These are phyloP conservation scores for Leuciscus idus DNA, from an alignment of 2,113 vertebrate genomes.

Conservation along the genomic window DNA sequence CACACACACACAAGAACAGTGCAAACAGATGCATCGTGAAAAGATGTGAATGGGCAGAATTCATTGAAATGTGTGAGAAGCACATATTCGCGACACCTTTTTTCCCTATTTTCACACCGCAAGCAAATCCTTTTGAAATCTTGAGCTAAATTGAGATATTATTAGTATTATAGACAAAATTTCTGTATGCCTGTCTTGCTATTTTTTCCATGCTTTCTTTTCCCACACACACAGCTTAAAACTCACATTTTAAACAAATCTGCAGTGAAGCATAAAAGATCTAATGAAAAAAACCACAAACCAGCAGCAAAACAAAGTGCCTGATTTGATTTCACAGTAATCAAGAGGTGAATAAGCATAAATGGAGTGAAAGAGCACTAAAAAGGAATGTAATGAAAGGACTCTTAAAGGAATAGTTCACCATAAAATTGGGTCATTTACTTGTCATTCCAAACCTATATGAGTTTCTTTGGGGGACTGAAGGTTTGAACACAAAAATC, in stretches of 20 bases:
- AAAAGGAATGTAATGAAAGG: constrained; percentile 33
- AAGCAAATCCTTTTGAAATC: background rate
- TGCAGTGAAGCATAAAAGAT: background rate
- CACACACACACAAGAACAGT: constrained; percentile 19
- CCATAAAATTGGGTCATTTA: background rate
- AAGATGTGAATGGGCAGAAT: constrained; percentile 19
- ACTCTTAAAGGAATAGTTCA: constrained; percentile 10
- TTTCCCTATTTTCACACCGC: background rate
- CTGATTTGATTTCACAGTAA: constrained; percentile 20
- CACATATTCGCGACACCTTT: background rate
- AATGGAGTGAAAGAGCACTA: constrained; percentile 6
- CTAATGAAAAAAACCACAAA: constrained; percentile 24
- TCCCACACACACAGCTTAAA: constrained; percentile 5
- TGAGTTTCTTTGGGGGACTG: background rate
- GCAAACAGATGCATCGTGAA: constrained; percentile 15
- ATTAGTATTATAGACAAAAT: constrained; percentile 5
- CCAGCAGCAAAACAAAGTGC: constrained; percentile 20
- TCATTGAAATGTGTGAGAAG: background rate
- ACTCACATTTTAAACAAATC: background rate
- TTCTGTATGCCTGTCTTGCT: background rate
- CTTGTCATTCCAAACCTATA: background rate
- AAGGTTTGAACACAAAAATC: background rate
- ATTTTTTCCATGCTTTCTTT: background rate
- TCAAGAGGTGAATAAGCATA: constrained; percentile 32
- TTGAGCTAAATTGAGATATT: background rate